A percentile compares a stretch with the other conserved stretches of the same genome.
phyloP scores from a whole-genome alignment of 2,113 vertebrate genomes.

The Regulus satrapa region DNA sequence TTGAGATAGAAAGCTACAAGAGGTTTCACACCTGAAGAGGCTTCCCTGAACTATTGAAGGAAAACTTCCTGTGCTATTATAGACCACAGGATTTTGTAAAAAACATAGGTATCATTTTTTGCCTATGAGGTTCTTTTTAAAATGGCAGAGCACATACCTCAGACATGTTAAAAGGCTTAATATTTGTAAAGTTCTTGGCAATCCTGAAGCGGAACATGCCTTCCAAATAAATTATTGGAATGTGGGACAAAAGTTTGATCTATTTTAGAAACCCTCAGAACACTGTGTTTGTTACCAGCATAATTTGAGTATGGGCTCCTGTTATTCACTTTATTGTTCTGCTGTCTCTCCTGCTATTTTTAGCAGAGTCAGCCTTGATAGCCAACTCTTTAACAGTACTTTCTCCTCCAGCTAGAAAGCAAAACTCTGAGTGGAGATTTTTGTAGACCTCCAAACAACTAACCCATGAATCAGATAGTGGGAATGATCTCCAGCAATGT shows the following conservation, averaged over 20 bases:
- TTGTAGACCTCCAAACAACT: conserved; percentile 22
- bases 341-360: conserved; percentile 36
- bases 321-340: conserved; percentile 33
- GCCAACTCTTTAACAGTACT: neutral
- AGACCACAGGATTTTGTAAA: conserved; percentile 16
- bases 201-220: conserved; percentile 31
- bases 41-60: neutral
- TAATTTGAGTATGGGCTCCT: neutral
- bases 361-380: neutral
- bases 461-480: neutral
- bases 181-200: conserved; percentile 56
- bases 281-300: conserved; percentile 27
- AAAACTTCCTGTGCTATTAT: neutral
- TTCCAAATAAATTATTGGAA: conserved; percentile 56
- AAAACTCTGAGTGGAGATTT: neutral
- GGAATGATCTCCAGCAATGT: neutral
- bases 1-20: neutral
- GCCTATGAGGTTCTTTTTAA: neutral
- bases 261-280: conserved; percentile 51
- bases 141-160: conserved; percentile 17
- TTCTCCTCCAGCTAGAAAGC: conserved; percentile 22
- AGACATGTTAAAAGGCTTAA: conserved; percentile 32
- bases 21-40: neutral
- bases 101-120: conserved; percentile 34
- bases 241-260: conserved; percentile 34